Percentiles rank a stretch among this genome's conserved stretches.
These are phyloP conservation scores for Hymenochirus boettgeri DNA, from an alignment of 2,113 vertebrate genomes.

Conservation along the genomic window DNA sequence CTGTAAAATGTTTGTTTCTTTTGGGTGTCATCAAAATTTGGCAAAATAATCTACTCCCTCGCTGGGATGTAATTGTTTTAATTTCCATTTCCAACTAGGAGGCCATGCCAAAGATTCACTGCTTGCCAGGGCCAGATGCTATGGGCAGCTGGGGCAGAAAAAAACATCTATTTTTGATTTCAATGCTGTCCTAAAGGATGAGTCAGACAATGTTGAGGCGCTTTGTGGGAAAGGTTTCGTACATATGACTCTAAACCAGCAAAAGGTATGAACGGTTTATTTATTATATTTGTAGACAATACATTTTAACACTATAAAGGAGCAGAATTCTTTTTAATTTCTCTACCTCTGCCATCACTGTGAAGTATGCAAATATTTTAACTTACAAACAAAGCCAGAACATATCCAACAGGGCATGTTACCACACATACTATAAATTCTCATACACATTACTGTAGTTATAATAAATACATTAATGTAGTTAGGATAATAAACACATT, in stretches of 20 bases:
- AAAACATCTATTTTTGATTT: conserved; percentile 91
- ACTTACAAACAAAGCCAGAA: too few species aligned
- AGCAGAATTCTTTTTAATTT: too few species aligned
- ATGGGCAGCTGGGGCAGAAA: conserved; percentile 76
- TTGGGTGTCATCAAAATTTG: background rate
- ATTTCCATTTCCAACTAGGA: conserved; percentile 55
- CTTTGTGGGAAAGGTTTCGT: conserved; percentile 82
- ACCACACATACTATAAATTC: too few species aligned
- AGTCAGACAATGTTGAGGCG: conserved; percentile 68
- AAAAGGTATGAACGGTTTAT: too few species aligned
- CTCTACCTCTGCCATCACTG: too few species aligned
- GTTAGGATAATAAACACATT: too few species aligned
- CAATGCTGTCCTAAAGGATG: conserved; percentile 70
- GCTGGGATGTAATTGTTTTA: background rate
- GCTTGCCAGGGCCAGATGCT: conserved; percentile 78
- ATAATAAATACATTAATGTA: too few species aligned
- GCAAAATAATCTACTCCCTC: background rate
- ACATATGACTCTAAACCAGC: conserved; percentile 74
- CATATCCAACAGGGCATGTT: too few species aligned
- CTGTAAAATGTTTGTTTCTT: background rate
- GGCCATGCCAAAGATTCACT: conserved; percentile 72
- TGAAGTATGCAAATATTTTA: too few species aligned
- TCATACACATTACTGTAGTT: too few species aligned
- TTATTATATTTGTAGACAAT: too few species aligned
- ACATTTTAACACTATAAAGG: too few species aligned